Base-by-base conservation (phyloP, 1,140 invertebrate genomes). In the Metaphire vulgaris region DNA sequence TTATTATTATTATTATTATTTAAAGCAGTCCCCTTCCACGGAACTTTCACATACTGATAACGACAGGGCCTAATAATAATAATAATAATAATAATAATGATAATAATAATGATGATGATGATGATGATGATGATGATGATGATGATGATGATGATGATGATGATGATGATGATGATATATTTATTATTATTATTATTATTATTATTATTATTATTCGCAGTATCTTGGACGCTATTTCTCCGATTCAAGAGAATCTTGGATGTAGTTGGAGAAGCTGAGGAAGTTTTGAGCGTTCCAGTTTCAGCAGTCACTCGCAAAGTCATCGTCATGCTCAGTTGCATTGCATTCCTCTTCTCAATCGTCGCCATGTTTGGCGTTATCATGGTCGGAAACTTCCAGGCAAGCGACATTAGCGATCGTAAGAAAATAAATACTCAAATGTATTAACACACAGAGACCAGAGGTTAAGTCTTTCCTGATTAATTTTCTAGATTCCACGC, bases 41-140 rank as follows among this genome's bases (percentile, higher is more conserved):
- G n/a, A n/a, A n/a, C n/a, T n/a, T n/a, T n/a, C n/a, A n/a, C n/a
- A 56, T 56, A 56, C 21, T 56, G 41, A 56, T 21, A 21, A 56
- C 21, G 41, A 56, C 41, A 21, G 21, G n/a, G n/a, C n/a, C n/a
- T 56, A 21, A 56, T 56, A 21, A 56, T 21, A 21, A 56, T 21
- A 21, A 56, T 21, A 21, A 56, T 21, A 21, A 56, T 21, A 21
- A 56, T 21, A 21, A 56, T 21, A 21, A 56, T 56, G 41, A 56
- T 56, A 21, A 56, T 56, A 21, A 56, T 56, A 21, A 56, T 56
- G 41, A 21, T 56, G 41, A 56, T 56, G 41, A 56, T 56, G 41
- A 56, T 56, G 41, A 56, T 56, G 41, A 56, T 56, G 41, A 56
- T 56, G 41, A 56, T 56, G 41, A 56, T 56, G 41, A 56, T 56